Evolutionary conservation across 2,797 vertebrate species (phyloP).

Genomic region (Orientallactaga sibirica): DNA sequence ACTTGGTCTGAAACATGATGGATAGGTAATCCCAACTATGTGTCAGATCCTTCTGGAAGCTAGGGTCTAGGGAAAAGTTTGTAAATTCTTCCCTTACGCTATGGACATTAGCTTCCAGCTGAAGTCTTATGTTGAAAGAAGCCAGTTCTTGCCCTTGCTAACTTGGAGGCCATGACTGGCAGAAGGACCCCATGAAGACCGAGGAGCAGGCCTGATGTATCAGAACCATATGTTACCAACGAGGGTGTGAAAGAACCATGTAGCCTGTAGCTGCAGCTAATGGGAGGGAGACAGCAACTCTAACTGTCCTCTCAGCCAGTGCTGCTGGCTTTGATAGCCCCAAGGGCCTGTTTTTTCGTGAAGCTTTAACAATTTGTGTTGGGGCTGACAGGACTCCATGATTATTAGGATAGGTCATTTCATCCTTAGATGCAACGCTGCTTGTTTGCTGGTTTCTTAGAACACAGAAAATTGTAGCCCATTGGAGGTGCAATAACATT

Average conservation of each 20-base stretch:
- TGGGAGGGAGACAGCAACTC: not conserved
- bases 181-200: not conserved
- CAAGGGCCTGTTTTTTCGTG: not conserved
- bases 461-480: slow-evolving; percentile 39
- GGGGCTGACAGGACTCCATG: not conserved
- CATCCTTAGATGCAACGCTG: not conserved
- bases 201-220: not conserved
- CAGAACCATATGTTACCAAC: not conserved
- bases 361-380: not conserved
- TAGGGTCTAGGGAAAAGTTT: not conserved
- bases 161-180: not conserved
- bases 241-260: not conserved
- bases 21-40: not conserved
- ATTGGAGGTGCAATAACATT: slow-evolving; percentile 47
- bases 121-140: not conserved
- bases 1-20: slow-evolving; percentile 85
- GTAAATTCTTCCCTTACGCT: not conserved
- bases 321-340: not conserved
- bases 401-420: not conserved
- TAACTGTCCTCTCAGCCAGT: not conserved
- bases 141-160: not conserved
- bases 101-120: not conserved
- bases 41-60: not conserved
- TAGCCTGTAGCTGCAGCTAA: not conserved
- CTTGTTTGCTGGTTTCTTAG: slow-evolving; percentile 38